Evolutionary conservation across 2,113 vertebrate species (phyloP).

Genomic region (Muntiacus muntjak): DNA sequence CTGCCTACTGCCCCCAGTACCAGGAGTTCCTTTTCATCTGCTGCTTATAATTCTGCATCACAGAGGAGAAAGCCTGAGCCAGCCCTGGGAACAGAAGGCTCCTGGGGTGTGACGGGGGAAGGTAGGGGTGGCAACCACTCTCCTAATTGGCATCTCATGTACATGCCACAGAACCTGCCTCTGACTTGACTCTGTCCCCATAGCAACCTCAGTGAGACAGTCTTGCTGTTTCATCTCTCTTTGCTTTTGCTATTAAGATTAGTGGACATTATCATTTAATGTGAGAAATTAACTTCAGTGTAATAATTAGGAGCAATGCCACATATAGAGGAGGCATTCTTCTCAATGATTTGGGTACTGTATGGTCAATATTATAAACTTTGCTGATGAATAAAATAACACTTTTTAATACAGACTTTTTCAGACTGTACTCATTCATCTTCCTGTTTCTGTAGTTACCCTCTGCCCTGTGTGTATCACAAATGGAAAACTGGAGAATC

Average conservation of each 20-base stretch:
- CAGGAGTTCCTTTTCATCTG: neutral
- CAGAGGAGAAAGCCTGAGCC: neutral
- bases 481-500: neutral
- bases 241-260: neutral
- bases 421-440: neutral
- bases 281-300: neutral
- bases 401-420: neutral
- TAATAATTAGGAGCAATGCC: neutral
- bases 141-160: neutral
- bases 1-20: neutral
- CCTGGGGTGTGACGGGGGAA: neutral
- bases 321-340: neutral
- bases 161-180: neutral
- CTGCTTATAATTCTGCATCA: neutral
- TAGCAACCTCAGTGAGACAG: neutral
- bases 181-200: neutral
- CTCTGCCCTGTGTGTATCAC: neutral
- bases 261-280: neutral
- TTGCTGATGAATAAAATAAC: neutral
- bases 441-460: neutral
- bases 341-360: neutral
- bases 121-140: neutral
- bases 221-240: neutral
- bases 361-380: neutral
- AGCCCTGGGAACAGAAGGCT: neutral